Evolutionary conservation across 2,888 invertebrate genomes (phyloP), one percentile per base, ranked within the genome.

Genomic region (Habrosyne pyritoides): DNA sequence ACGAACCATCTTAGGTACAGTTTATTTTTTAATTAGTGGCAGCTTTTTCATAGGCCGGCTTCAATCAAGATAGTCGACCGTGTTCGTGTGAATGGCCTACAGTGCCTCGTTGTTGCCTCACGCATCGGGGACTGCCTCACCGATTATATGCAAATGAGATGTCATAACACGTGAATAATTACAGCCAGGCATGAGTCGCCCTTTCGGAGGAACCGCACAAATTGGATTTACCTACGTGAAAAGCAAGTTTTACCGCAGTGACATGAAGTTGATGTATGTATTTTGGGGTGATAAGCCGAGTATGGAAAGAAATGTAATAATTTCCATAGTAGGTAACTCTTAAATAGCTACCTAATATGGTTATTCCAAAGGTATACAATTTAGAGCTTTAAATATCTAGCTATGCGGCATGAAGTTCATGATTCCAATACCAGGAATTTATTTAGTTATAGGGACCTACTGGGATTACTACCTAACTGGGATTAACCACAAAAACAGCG

Each of bases 151-250:
- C 84, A 90, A 92, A 92, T 92, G 86, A 84, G 88, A 91, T 91
- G 92, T 92, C 92, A 92, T 92, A 92, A 92, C 90, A 91, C 77
- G 85, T 91, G 92, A 92, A 91, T 92, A 92, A 92, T 92, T 89
- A 91, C 89, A 81, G 78, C 84, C 82, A 83, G 79, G 88, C 87
- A 87, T 88, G 88, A 84, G 77, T 91, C 86, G 81, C 91, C 90
- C 91, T 90, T 90, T 90, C 83, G 84, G 82, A 81, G 83, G 81
- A 81, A 67, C 79, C 86, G 75, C 87, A 85, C 89, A 91, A 91
- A 91, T 90, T 91, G 84, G 90, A 87, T 90, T 90, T 91, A 87
- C 42, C 18, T 42, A 42, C 87, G 82, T 90, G 89, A 87, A 89
- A 89, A 79, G 87, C 84, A 77, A 87, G 85, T 89, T 89, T 87